Base-by-base conservation (phyloP, 2,888 invertebrate species). In the Mimachlamys varia region DNA sequence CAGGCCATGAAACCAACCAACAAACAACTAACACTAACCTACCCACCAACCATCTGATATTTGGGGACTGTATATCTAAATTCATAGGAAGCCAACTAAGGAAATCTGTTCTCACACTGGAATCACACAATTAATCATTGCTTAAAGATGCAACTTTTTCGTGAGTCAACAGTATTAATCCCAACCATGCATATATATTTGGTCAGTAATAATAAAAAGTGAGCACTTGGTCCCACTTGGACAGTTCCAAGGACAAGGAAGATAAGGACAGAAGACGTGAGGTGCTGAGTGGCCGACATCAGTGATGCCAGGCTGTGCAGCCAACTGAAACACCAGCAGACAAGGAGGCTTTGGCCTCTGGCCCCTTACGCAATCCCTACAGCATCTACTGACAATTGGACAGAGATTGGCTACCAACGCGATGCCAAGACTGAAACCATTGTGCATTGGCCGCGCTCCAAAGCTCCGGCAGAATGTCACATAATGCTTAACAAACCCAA, bases 401-500 rank as follows among this genome's bases (percentile, higher is more conserved):
- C 76, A 76, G 33, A 76, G 76, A 76, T 76, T 76, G 76, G 76
- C 76, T 33, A 76, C 17, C 76, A 76, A 27, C 7, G 33, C 13
- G 76, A 76, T 76, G 76, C 76, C 76, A 76, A 76, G 76, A 76
- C 33, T 33, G 33, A 76, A 76, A 76, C 33, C 76, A 76, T 58
- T 58, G 58, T 58, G 19, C 58, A 58, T 76, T 76, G 76, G 76
- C 76, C 15, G 27, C 76, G 19, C 33, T 76, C 76, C 76, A 76
- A 76, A 76, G 76, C 33, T 76, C 33, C 76, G 27, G 76, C 76
- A 76, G 76, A 76, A 76, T 76, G 76, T 76, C 76, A 76, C 76
- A 76, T 76, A 76, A 76, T 76, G 76, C 76, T 76, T 15, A 76
- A 76, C 76, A 76, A 76, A 76, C 76, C 76, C 76, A 33, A 76